Percentiles rank a stretch among this genome's conserved stretches.
These are phyloP conservation scores for Cephalopachus bancanus DNA, from an alignment of 2,797 vertebrate species.

Conservation along the genomic window DNA sequence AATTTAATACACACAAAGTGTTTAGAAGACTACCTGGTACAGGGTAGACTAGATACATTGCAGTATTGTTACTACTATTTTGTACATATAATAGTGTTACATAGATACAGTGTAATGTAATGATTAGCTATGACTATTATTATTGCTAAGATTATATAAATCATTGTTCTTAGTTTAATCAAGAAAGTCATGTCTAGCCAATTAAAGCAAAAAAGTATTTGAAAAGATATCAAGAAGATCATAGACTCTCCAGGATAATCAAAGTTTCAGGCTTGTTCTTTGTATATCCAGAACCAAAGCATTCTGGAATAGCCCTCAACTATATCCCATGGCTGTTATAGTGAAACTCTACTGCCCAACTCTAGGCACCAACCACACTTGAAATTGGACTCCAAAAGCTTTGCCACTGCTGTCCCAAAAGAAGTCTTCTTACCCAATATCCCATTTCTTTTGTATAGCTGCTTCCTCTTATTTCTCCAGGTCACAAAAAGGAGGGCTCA, in stretches of 20 bases:
- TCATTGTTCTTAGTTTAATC: background rate
- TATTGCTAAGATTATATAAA: background rate
- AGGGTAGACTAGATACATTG: background rate
- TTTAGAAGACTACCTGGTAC: background rate
- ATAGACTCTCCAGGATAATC: background rate
- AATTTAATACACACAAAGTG: background rate
- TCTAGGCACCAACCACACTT: background rate
- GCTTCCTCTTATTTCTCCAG: background rate
- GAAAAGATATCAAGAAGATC: background rate
- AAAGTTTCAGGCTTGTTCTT: background rate
- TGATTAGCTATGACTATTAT: background rate
- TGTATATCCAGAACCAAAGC: background rate
- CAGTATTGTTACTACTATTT: background rate
- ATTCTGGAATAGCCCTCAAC: background rate
- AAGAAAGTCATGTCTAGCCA: background rate
- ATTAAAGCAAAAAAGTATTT: slow-evolving; percentile 2
- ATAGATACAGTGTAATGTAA: background rate
- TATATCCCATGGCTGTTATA: background rate
- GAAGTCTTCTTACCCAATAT: background rate
- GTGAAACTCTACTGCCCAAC: background rate
- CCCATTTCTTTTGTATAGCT: background rate
- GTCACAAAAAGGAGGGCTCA: background rate
- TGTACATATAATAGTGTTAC: background rate
- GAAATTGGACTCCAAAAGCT: background rate
- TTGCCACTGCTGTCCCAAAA: background rate